Conservation (phyloP, 2,888 invertebrate species). For the Brenthis daphne region DNA sequence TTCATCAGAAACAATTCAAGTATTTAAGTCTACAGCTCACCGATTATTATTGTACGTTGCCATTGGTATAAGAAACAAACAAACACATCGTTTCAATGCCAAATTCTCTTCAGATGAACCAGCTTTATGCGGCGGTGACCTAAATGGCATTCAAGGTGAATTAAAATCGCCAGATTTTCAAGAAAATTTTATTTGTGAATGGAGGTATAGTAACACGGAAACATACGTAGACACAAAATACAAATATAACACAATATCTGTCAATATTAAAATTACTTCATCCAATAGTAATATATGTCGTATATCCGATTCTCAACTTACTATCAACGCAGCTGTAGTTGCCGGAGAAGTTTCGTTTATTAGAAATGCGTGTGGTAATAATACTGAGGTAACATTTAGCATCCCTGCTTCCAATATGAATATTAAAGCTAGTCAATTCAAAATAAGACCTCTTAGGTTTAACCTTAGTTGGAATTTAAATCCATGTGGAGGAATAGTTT, state of each 20-base stretch:
- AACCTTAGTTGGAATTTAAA: constrained; percentile 81
- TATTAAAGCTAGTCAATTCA: constrained; percentile 54
- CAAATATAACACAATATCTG: constrained; percentile 53
- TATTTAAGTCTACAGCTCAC: constrained; percentile 85
- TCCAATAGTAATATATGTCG: constrained; percentile 49
- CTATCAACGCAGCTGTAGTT: constrained; percentile 45
- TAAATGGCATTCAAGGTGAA: constrained; percentile 53
- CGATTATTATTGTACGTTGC: constrained; percentile 84
- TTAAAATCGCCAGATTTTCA: constrained; percentile 57
- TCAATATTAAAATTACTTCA: constrained; percentile 55
- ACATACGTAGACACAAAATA: constrained; percentile 11
- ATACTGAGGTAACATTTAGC: constrained; percentile 48
- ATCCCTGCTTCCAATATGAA: constrained; percentile 56
- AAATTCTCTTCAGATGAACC: constrained; percentile 84
- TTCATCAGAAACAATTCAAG: constrained; percentile 42
- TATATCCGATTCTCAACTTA: constrained; percentile 54
- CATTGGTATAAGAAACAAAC: constrained; percentile 65
- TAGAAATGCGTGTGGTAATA: constrained; percentile 54
- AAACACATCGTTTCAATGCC: constrained; percentile 85
- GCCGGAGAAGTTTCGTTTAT: constrained; percentile 38
- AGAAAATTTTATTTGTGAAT: constrained; percentile 60
- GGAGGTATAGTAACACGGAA: constrained; percentile 54
- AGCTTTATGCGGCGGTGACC: constrained; percentile 63
- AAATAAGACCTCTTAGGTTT: constrained; percentile 61
- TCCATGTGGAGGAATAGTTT: constrained; percentile 86